These are phyloP conservation scores for Scaptodrosophila latifasciaeformis DNA, from an alignment of 2,888 invertebrate genomes.

Conservation along the genomic window DNA sequence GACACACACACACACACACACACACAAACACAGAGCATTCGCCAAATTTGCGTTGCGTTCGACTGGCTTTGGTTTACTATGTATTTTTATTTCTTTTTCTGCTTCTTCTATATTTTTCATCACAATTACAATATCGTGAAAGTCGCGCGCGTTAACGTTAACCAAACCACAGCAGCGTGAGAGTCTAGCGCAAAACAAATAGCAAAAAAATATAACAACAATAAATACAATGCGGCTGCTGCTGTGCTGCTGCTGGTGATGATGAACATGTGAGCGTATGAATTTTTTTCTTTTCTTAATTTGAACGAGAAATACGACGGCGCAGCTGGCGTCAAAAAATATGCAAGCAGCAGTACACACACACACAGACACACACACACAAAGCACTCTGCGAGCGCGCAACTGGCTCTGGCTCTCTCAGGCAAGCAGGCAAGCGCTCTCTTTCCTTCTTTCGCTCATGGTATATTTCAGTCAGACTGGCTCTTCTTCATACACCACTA, in stretches of 20 bases:
- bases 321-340: background rate
- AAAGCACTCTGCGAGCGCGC: constrained; percentile 8
- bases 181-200: constrained; percentile 35
- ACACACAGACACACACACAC: constrained; percentile 1
- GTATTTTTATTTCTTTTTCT: constrained; percentile 7
- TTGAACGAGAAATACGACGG: no score
- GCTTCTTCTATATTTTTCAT: constrained; percentile 30
- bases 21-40: no score
- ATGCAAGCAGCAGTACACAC: background rate
- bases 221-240: constrained; percentile 36
- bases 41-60: constrained; percentile 35
- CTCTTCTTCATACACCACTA: background rate
- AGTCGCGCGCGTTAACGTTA: constrained; percentile 43
- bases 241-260: no score
- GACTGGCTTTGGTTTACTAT: constrained; percentile 50
- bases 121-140: constrained; percentile 52
- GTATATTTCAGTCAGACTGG: background rate
- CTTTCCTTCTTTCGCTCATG: no score
- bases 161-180: constrained; percentile 10
- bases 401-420: background rate
- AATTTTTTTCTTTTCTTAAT: no score
- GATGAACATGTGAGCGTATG: background rate
- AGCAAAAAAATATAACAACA: constrained; percentile 37
- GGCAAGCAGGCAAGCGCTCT: background rate
- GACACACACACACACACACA: background rate